Base-by-base conservation (phyloP, 1,140 invertebrate species). In the Drosophila funebris region DNA sequence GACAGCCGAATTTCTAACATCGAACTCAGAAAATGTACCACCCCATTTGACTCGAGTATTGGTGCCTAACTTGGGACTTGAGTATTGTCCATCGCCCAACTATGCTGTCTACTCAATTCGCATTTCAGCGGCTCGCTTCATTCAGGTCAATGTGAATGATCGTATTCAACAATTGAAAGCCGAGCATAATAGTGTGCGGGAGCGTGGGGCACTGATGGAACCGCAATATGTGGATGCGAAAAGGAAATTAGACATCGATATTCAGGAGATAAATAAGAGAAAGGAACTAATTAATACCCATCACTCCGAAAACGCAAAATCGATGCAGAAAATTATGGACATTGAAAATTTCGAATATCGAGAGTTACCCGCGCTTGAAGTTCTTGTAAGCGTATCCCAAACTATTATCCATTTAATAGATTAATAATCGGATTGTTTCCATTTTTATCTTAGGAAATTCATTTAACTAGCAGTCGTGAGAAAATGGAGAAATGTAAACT, bases 61-160 rank as follows among this genome's bases (percentile, higher is more conserved):
- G 7, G 96, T 95, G 0, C 91, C 93, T 36, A 92, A 92, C 61
- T 93, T 93, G 3, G 93, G 94, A 54, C 48, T 90, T 0, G 87
- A 90, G 24, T 90, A 83, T 57, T 68, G 52, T 31, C 78, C 87
- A 16, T 94, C 93, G 76, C 96, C 95, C 6, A 93, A 94, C 90
- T 96, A 96, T 90, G 94, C 94, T 76, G 94, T 93, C 69, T 96
- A 96, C 83, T 93, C 94, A 7, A 92, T 92, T 18, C 76, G 71
- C 20, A 92, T 92, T 36, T 63, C 83, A 9, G 80, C 82, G 5
- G 92, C 92, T 0, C 92, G 92, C 36, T 95, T 88, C 85, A 93
- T 96, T 67, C 95, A 95, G 91, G 93, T 94, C 41, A 94, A 95
- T 74, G 94, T 94, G 0, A 92, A 91, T 31, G 94, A 96, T 68